phyloP scores from a whole-genome alignment of 1,140 invertebrate genomes.

The Apis laboriosa region DNA sequence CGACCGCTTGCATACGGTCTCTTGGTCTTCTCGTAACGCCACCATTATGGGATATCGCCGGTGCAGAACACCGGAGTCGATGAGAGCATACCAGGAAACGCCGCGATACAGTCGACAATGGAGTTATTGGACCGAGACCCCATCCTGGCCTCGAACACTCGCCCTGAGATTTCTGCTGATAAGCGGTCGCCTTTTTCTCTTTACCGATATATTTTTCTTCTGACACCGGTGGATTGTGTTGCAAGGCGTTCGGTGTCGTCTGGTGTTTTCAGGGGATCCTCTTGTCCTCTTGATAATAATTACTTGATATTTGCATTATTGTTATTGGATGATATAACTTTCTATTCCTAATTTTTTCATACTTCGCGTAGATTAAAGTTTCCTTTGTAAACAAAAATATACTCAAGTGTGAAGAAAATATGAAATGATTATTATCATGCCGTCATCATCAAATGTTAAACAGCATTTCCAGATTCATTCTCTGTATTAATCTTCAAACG shows the following conservation, averaged over 20 bases:
- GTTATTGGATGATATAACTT: no score
- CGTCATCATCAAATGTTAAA: no score
- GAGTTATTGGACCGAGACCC: constrained; percentile 51
- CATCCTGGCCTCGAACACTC: background rate
- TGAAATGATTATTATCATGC: no score
- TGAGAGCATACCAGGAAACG: constrained; percentile 52
- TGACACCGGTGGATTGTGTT: background rate
- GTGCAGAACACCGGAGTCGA: constrained; percentile 61
- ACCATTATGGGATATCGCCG: constrained; percentile 57
- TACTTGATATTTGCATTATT: background rate
- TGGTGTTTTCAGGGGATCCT: no score
- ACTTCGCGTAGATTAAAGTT: no score
- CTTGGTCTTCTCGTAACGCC: constrained; percentile 46
- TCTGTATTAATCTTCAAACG: no score
- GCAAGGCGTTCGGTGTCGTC: fast-evolving
- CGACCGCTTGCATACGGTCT: constrained; percentile 50
- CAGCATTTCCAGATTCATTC: no score
- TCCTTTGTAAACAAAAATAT: no score
- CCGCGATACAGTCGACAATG: constrained; percentile 48
- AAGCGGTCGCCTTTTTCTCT: constrained; percentile 5
- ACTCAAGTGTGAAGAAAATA: no score
- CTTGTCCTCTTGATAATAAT: background rate
- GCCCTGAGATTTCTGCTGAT: constrained; percentile 30
- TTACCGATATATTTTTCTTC: background rate
- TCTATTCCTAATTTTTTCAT: no score